These are phyloP conservation scores for Pelagia noctiluca DNA, from an alignment of 30 jellyfish, hydroid and myxozoan genomes.

Conservation along the genomic window DNA sequence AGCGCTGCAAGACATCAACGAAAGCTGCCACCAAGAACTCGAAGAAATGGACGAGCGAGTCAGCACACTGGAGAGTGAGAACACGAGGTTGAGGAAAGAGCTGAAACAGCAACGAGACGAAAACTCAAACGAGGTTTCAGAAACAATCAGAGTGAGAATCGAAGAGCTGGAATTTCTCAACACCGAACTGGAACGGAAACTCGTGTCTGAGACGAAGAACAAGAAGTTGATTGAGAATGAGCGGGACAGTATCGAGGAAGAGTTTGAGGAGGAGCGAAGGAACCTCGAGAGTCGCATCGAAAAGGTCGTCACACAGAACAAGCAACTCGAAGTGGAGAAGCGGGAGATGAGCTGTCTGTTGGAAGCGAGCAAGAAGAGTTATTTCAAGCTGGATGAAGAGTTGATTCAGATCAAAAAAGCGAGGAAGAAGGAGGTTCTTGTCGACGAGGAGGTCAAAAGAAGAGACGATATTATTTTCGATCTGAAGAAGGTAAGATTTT, in stretches of 20 bases:
- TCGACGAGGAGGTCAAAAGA: slow-evolving; percentile 58
- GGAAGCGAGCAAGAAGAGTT: slow-evolving; percentile 70
- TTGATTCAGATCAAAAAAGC: slow-evolving; percentile 45
- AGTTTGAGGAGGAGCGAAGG: slow-evolving; percentile 68
- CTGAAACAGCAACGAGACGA: slow-evolving; percentile 45
- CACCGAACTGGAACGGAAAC: slow-evolving; percentile 69
- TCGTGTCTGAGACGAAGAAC: slow-evolving; percentile 47
- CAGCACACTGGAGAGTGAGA: slow-evolving; percentile 47
- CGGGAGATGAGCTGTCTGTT: slow-evolving; percentile 53
- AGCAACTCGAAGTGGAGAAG: slow-evolving; percentile 48
- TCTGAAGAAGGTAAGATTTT: slow-evolving; percentile 42
- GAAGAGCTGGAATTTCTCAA: slow-evolving; percentile 71
- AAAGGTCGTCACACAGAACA: slow-evolving; percentile 22
- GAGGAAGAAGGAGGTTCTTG: slow-evolving; percentile 18
- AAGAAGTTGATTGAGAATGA: slow-evolving; percentile 78
- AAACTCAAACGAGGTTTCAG: not conserved
- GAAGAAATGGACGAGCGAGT: slow-evolving; percentile 63
- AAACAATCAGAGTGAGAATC: slow-evolving; percentile 31
- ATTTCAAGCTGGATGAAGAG: slow-evolving; percentile 62
- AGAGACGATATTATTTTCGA: slow-evolving; percentile 46
- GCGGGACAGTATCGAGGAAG: slow-evolving; percentile 81
- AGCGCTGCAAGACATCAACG: slow-evolving; percentile 42
- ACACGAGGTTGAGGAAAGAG: slow-evolving; percentile 48
- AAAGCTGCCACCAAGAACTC: slow-evolving; percentile 59
- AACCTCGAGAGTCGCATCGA: slow-evolving; percentile 39